Evolutionary conservation across 2,888 invertebrate species (phyloP), one percentile per base, ranked within the genome.

Genomic region (Nomada goodeniana): DNA sequence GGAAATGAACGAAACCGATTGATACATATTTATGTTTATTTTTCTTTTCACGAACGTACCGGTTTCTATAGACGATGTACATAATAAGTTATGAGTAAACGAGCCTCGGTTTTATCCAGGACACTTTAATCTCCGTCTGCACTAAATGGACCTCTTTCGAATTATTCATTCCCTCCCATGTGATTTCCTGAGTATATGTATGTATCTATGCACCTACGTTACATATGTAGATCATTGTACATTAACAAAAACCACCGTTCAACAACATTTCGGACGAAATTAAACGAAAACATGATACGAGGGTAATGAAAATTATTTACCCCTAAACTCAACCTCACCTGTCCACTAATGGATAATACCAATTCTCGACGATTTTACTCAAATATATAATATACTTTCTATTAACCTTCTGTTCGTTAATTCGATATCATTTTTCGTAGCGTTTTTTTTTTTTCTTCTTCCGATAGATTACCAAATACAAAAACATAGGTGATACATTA

Each of bases 31-130:
- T 93, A 91, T 91, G 87, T 93, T 93, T 93, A 92, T 93, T 93
- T 91, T 93, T 90, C 92, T 93, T 90, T 90, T 93, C 92, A 92
- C 90, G 92, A 93, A 93, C 91, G 91, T 92, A 92, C 89, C 89
- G 89, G 91, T 91, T 91, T 85, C 89, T 89, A 90, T 91, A 90
- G 91, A 92, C 91, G 91, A 92, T 92, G 91, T 93, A 92, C 92
- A 93, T 92, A 92, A 92, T 92, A 92, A 92, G 89, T 93, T 92
- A 93, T 92, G 93, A 93, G 93, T 93, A 93, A 93, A 91, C 87
- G 91, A 92, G 92, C 89, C 91, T 92, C 92, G 91, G 90, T 86
- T 90, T 92, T 92, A 92, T 92, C 93, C 92, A 90, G 83, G 90
- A 90, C 65, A 60, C 42, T 83, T 77, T 64, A 52, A 50, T 67